Evolutionary conservation across 2,797 vertebrate species (phyloP).

Genomic region (Gymnothorax reevesii): DNA sequence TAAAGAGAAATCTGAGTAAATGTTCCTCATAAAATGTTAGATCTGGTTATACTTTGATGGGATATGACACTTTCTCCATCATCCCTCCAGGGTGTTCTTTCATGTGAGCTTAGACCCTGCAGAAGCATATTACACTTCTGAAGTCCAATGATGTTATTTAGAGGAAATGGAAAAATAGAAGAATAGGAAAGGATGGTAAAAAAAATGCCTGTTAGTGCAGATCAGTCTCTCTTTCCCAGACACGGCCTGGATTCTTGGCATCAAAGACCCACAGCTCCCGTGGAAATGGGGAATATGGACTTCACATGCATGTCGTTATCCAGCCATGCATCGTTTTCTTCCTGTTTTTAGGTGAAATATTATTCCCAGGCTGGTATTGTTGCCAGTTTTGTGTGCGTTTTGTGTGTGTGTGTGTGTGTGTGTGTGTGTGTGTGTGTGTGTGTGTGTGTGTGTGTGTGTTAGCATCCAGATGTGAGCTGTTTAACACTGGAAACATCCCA

Average conservation of each 20-base stretch:
- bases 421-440: too few relatives aligned
- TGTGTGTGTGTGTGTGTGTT: too few relatives aligned
- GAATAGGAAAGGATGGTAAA: background rate
- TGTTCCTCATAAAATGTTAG: background rate
- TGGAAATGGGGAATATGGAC: background rate
- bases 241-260: background rate
- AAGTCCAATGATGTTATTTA: background rate
- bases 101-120: background rate
- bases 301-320: background rate
- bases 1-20: background rate
- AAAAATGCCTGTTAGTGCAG: background rate
- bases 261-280: background rate
- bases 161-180: background rate
- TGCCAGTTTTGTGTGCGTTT: too few relatives aligned
- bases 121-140: background rate
- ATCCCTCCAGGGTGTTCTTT: background rate
- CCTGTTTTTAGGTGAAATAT: background rate
- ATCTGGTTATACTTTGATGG: background rate
- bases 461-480: too few relatives aligned
- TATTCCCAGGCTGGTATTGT: background rate
- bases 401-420: too few relatives aligned
- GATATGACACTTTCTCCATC: background rate
- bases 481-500: too few relatives aligned
- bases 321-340: background rate
- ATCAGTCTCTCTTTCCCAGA: background rate